These are phyloP conservation scores for Xestia c-nigrum DNA, from an alignment of 2,888 invertebrate genomes.

Conservation along the genomic window DNA sequence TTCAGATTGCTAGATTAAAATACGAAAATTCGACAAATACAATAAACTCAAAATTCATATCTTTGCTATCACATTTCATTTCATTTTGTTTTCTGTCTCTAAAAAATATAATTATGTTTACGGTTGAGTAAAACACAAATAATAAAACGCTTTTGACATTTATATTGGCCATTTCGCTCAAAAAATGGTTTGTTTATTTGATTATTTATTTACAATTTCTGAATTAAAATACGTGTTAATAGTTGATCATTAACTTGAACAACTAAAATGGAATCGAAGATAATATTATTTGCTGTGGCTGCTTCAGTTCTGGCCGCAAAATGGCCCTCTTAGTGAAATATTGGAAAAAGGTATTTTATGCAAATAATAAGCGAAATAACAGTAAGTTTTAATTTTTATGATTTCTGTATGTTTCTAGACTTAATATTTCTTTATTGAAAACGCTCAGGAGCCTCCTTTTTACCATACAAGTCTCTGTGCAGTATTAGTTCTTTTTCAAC, in stretches of 20 bases:
- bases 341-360: conserved; percentile 73
- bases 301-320: conserved; percentile 78
- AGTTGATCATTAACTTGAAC: accelerated
- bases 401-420: background rate
- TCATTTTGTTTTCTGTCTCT: background rate
- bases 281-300: conserved; percentile 76
- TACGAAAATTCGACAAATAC: background rate
- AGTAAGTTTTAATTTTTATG: conserved; percentile 68
- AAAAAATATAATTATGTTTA: background rate
- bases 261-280: conserved; percentile 64
- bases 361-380: conserved; percentile 78
- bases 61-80: accelerated
- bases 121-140: background rate
- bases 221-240: conserved; percentile 48
- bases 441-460: background rate
- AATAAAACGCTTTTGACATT: conserved; percentile 62
- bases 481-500: background rate
- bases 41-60: background rate
- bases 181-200: conserved; percentile 49
- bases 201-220: conserved; percentile 57
- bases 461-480: background rate
- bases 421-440: background rate
- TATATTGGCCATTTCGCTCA: conserved; percentile 55
- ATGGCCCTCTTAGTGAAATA: conserved; percentile 74
- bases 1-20: background rate